A percentile compares a stretch with the other conserved stretches of the same genome.
Conservation (phyloP, 2,797 vertebrate species). For the Notoglanidium macrostoma region DNA sequence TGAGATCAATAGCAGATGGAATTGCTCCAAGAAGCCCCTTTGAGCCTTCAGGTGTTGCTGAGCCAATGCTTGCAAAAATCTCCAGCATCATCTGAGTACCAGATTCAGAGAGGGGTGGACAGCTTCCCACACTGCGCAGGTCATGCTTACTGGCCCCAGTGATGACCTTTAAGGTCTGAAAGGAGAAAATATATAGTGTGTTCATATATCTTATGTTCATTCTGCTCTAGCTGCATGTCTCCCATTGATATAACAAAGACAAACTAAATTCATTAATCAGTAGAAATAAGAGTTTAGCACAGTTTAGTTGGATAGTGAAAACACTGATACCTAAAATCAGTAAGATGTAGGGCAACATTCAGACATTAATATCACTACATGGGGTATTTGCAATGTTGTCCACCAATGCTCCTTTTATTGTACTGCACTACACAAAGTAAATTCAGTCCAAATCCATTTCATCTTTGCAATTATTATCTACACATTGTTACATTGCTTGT, state of each 20-base stretch:
- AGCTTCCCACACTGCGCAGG: conserved; percentile 64
- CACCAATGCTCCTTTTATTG: too few relatives aligned
- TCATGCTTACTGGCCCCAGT: conserved; percentile 83
- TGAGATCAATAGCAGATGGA: conserved; percentile 81
- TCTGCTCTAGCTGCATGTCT: neutral
- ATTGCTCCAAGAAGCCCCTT: conserved; percentile 79
- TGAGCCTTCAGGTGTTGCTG: conserved; percentile 79
- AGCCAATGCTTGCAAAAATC: conserved; percentile 89
- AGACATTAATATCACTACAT: neutral
- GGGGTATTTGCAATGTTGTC: too few relatives aligned
- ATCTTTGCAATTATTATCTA: neutral
- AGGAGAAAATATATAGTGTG: neutral
- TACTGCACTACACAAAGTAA: too few relatives aligned
- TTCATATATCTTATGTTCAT: neutral
- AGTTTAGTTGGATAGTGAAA: neutral
- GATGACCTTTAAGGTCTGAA: conserved; percentile 87
- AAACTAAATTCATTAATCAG: neutral
- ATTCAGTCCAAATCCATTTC: neutral
- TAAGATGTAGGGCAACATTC: neutral
- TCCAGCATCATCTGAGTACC: conserved; percentile 87
- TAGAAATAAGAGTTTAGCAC: neutral
- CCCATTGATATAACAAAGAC: neutral
- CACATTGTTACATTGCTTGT: neutral
- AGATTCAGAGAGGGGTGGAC: conserved; percentile 72
- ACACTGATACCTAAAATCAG: neutral